phyloP scores from a whole-genome alignment of 2,797 vertebrate species.

The Chelonia mydas region DNA sequence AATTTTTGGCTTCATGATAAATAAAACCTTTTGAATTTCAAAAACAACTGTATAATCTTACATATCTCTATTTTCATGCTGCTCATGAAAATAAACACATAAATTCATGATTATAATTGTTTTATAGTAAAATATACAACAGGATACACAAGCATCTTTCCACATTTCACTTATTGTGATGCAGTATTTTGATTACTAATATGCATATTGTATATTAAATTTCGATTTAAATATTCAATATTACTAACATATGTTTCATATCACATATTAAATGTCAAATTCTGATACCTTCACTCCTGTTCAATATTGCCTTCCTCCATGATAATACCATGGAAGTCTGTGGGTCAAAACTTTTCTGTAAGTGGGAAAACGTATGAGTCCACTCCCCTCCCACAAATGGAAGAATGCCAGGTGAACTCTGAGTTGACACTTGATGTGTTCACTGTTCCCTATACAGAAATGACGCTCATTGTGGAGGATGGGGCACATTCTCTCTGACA shows the following conservation, averaged over 20 bases:
- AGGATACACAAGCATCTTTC: not conserved
- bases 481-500: not conserved
- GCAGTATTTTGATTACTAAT: not conserved
- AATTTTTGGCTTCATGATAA: too few relatives aligned
- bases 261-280: constrained; percentile 22
- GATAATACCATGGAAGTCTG: constrained; percentile 26
- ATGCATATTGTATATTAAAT: not conserved
- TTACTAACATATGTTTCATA: not conserved
- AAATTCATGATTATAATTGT: too few relatives aligned
- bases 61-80: too few relatives aligned
- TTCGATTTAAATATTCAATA: constrained; percentile 36
- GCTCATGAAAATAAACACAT: too few relatives aligned
- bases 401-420: not conserved
- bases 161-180: constrained; percentile 36
- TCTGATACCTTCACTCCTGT: constrained; percentile 49
- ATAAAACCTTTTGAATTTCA: too few relatives aligned
- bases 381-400: not conserved
- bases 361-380: not conserved
- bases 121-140: too few relatives aligned
- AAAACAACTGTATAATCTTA: too few relatives aligned
- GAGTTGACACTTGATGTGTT: rapidly evolving
- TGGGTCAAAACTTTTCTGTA: not conserved
- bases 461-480: not conserved
- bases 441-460: not conserved
- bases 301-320: constrained; percentile 8